Conservation (phyloP, 2,797 vertebrate species). For the Enteromius afrohamiltoni region DNA sequence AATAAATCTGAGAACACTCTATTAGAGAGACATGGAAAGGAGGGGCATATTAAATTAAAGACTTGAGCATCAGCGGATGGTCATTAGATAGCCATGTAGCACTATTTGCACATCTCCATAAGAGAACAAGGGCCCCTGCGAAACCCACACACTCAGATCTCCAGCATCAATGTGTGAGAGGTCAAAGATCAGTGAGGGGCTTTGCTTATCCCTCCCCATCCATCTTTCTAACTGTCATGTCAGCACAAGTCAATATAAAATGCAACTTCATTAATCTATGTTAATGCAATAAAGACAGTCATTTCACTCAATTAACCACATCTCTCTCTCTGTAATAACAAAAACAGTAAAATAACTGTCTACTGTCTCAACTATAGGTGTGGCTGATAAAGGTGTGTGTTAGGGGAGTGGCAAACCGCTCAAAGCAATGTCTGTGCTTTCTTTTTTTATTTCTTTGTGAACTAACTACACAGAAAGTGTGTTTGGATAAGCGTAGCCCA, state of each 20-base stretch:
- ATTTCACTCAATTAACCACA: background rate
- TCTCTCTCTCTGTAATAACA: constrained; percentile 2
- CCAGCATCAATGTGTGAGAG: constrained; percentile 33
- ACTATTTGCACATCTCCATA: background rate
- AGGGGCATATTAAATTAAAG: constrained; percentile 14
- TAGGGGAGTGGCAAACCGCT: constrained; percentile 17
- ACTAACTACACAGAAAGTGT: background rate
- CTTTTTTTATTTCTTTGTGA: constrained; percentile 3
- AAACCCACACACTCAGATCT: constrained; percentile 15
- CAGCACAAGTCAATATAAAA: constrained; percentile 19
- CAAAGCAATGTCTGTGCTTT: constrained; percentile 10
- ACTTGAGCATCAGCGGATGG: background rate
- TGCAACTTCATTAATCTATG: constrained; percentile 6
- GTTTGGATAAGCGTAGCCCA: background rate
- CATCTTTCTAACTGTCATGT: constrained; percentile 38
- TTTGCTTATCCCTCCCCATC: constrained; percentile 23
- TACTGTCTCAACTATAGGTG: background rate
- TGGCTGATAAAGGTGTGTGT: constrained; percentile 22
- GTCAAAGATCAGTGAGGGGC: constrained; percentile 47
- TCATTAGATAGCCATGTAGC: constrained; percentile 20
- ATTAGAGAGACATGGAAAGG: background rate
- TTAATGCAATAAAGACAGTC: background rate
- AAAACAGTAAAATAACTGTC: background rate
- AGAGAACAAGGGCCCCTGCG: background rate
- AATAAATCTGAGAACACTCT: constrained; percentile 27